Evolutionary conservation across 1,140 invertebrate genomes (phyloP).

Genomic region (Mactra quadrangularis): DNA sequence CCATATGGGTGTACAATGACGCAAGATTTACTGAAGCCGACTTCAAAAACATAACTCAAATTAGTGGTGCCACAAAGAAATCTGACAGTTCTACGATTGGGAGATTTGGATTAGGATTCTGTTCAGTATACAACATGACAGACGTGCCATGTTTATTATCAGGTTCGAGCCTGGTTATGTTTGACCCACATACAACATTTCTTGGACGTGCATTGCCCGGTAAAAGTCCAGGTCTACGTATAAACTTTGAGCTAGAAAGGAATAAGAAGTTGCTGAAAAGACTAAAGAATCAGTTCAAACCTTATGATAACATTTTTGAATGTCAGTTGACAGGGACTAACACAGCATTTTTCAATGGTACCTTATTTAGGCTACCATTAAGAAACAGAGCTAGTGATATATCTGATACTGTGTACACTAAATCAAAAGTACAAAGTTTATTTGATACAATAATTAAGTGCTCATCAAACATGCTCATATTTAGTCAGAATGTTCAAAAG

Average conservation of each 20-base stretch:
- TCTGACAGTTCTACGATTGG: constrained; percentile 75
- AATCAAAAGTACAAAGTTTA: constrained; percentile 62
- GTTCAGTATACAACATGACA: constrained; percentile 81
- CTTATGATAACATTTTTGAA: constrained; percentile 77
- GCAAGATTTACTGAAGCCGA: constrained; percentile 75
- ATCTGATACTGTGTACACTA: constrained; percentile 65
- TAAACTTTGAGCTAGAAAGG: constrained; percentile 67
- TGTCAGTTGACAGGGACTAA: constrained; percentile 54
- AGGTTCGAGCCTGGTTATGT: constrained; percentile 76
- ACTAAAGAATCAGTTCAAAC: constrained; percentile 74
- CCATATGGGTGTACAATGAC: constrained; percentile 79
- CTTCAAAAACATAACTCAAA: constrained; percentile 76
- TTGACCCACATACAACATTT: constrained; percentile 80
- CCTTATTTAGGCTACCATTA: constrained; percentile 74
- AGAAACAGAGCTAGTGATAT: constrained; percentile 73
- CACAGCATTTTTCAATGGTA: constrained; percentile 63
- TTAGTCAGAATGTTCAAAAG: constrained; percentile 72
- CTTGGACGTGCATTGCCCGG: constrained; percentile 67
- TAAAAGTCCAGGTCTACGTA: constrained; percentile 74
- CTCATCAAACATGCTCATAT: constrained; percentile 68
- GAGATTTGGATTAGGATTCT: constrained; percentile 81
- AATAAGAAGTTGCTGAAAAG: constrained; percentile 65
- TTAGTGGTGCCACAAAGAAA: constrained; percentile 78
- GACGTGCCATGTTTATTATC: constrained; percentile 81
- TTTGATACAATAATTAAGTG: constrained; percentile 64